Conservation (phyloP, 2,797 vertebrate species). For the Rallus crepitans region DNA sequence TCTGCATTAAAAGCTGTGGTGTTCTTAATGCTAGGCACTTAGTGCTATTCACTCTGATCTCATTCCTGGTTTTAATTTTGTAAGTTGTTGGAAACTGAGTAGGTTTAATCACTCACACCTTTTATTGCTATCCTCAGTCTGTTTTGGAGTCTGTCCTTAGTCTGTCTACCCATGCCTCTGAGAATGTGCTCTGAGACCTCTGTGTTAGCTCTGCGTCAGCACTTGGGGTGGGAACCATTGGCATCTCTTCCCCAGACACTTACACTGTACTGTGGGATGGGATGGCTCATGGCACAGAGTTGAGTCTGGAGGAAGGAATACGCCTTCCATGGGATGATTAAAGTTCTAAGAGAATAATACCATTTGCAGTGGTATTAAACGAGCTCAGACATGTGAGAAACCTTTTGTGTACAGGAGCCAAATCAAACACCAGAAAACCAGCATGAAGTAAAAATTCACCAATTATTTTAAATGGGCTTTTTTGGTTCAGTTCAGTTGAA, state of each 20-base stretch:
- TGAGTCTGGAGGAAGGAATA: not conserved
- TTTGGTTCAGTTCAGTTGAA: not conserved
- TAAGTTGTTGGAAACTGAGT: not conserved
- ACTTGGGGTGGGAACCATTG: not conserved
- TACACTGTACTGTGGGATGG: not conserved
- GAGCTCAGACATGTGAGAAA: not conserved
- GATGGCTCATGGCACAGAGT: not conserved
- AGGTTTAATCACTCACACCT: not conserved
- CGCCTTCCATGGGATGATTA: not conserved
- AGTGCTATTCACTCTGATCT: not conserved
- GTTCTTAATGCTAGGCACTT: not conserved
- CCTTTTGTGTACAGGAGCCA: not conserved
- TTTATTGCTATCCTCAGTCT: not conserved
- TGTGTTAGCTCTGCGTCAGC: not conserved
- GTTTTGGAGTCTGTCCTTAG: not conserved
- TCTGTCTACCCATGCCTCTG: not conserved
- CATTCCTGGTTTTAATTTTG: not conserved
- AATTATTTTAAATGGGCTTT: not conserved
- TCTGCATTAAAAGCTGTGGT: accelerated
- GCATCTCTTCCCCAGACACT: not conserved
- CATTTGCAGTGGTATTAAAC: not conserved
- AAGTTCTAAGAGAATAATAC: not conserved
- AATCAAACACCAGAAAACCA: not conserved
- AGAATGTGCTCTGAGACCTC: not conserved
- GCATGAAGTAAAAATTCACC: not conserved